phyloP scores from a whole-genome alignment of 2,113 vertebrate genomes.

The Lonchura striata region DNA sequence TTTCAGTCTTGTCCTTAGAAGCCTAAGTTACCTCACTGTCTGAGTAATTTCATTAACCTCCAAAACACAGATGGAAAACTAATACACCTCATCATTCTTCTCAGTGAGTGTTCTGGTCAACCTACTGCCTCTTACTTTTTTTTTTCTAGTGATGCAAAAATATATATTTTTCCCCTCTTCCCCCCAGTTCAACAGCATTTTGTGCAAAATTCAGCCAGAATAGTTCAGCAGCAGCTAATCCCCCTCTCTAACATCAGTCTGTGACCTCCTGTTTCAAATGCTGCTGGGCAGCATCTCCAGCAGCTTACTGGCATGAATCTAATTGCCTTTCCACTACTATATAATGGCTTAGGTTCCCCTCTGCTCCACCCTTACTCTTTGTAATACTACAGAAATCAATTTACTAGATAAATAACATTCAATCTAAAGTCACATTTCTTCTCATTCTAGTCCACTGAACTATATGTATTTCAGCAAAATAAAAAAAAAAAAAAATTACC shows the following conservation, averaged over 20 bases:
- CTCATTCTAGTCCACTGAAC: background rate
- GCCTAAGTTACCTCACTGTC: constrained; percentile 9
- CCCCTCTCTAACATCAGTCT: background rate
- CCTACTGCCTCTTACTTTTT: background rate
- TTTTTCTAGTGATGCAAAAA: background rate
- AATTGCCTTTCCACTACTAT: background rate
- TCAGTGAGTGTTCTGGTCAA: background rate
- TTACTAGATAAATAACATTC: background rate
- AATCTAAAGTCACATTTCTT: background rate
- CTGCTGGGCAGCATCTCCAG: background rate
- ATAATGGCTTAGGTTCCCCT: background rate
- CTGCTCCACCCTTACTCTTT: background rate
- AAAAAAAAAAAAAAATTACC: background rate
- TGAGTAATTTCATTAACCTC: constrained; percentile 36
- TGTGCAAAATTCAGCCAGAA: background rate
- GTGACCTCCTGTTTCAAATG: constrained; percentile 10
- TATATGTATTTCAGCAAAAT: background rate
- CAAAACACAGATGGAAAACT: constrained; percentile 12
- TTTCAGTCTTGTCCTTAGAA: constrained; percentile 36
- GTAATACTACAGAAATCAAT: background rate
- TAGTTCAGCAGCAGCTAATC: background rate
- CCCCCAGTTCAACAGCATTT: background rate
- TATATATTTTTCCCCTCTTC: accelerated
- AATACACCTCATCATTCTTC: background rate
- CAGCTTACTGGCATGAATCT: constrained; percentile 4